phyloP scores from a whole-genome alignment of 1,140 invertebrate genomes.

The Sycophila sp. region DNA sequence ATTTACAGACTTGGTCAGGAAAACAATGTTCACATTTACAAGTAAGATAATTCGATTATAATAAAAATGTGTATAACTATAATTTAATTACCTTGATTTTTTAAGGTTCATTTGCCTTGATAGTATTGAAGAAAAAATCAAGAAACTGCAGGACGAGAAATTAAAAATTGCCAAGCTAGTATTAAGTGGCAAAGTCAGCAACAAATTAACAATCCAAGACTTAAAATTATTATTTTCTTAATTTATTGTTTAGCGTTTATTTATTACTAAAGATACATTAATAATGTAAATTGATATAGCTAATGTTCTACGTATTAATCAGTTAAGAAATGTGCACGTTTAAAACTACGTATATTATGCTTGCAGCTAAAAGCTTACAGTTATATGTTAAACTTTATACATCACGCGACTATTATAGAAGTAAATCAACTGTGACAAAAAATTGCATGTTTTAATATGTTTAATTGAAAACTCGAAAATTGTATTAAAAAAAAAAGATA shows the following conservation, averaged over 20 bases:
- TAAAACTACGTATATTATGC: neutral
- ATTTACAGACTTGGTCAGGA: constrained; percentile 90
- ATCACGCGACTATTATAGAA: no score
- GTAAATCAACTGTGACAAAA: no score
- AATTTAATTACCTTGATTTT: constrained; percentile 7
- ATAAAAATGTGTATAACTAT: neutral
- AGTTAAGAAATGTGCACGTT: no score
- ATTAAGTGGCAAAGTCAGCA: constrained; percentile 76
- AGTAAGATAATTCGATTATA: constrained; percentile 66
- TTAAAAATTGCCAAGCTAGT: constrained; percentile 79
- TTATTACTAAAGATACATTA: no score
- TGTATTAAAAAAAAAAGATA: no score
- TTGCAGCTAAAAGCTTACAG: no score
- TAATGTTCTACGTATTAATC: no score
- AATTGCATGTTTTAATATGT: no score
- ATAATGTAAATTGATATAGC: no score
- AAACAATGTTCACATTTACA: constrained; percentile 85
- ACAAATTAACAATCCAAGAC: constrained; percentile 75
- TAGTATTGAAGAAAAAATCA: constrained; percentile 88
- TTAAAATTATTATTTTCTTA: constrained; percentile 76
- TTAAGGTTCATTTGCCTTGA: constrained; percentile 80
- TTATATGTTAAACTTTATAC: no score
- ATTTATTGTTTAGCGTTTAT: no score
- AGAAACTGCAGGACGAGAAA: constrained; percentile 84
- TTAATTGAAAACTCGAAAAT: no score